Evolutionary conservation across 2,113 vertebrate genomes (phyloP), one percentile per base, ranked within the genome.

Genomic region (Beaufortia kweichowensis): DNA sequence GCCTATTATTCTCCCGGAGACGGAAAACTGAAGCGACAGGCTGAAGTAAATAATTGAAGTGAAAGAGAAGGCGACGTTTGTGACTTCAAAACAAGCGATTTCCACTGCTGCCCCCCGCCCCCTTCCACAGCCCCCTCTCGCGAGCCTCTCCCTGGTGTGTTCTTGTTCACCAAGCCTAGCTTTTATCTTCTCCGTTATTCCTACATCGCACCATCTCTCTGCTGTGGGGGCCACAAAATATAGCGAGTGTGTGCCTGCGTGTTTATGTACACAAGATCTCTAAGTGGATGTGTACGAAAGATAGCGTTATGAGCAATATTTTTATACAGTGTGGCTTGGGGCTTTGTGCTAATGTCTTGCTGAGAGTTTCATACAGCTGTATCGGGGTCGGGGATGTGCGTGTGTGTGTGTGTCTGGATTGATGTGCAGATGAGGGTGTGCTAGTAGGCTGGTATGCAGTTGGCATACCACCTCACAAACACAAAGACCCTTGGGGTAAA

Each of bases 1-100:
- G 83, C 79, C 81, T 79, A 78, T 90, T 87, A 86, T 85, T 86
- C 80, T 84, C 75, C 61, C 23, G 79, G 75, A 85, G 81, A 86
- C 78, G 76, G 81, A 83, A 79, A 85, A 78, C 70, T 41, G 14
- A 63, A 83, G 83, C 46, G 77, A 85, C 79, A 64, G 23, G 87
- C 85, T 60, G 24, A 68, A 83, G 81, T 81, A 86, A 89, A 86
- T 91, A 89, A 91, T 85, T 88, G 85, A 89, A 72, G 82, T 82
- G 85, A 82, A 78, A 87, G 28, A 77, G 56, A 84, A 86, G 84
- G 83, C 81, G 50, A 81, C 83, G 88, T 88, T 86, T 87, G 84
- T 88, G 82, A 80, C 89, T 87, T 90, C 89, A 84, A 81, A 88
- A 81, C 78, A 83, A 75, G 76, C 79, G 65, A 79, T 59, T 63